phyloP scores from a whole-genome alignment of 2,113 vertebrate genomes.

The Ascaphus truei region DNA sequence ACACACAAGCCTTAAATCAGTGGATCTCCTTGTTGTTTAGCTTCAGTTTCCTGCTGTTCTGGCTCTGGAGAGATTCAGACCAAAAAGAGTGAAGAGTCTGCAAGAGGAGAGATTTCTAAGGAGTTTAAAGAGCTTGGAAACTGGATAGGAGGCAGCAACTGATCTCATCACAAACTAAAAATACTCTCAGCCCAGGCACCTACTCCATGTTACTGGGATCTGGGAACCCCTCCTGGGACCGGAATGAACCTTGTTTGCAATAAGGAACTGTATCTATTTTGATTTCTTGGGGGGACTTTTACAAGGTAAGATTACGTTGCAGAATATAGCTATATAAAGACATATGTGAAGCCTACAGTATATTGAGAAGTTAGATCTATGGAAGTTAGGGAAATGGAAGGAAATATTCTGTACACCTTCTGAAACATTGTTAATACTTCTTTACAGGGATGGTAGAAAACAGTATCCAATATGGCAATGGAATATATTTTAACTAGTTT shows the following conservation, averaged over 20 bases:
- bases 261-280: conserved; percentile 41
- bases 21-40: conserved; percentile 41
- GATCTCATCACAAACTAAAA: conserved; percentile 84
- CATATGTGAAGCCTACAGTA: no score
- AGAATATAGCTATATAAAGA: no score
- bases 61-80: background rate
- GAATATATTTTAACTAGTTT: no score
- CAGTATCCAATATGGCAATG: no score
- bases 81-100: conserved; percentile 21
- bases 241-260: no score
- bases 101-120: conserved; percentile 43
- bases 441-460: no score
- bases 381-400: no score
- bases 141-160: conserved; percentile 82
- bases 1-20: background rate
- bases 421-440: no score
- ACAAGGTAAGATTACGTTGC: conserved; percentile 41
- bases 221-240: no score
- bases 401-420: no score
- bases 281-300: background rate
- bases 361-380: no score
- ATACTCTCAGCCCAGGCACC: conserved; percentile 69
- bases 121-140: conserved; percentile 65
- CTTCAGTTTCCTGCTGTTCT: conserved; percentile 56
- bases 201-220: conserved; percentile 41